Conservation (phyloP, 2,113 vertebrate species). For the Petromus typicus region DNA sequence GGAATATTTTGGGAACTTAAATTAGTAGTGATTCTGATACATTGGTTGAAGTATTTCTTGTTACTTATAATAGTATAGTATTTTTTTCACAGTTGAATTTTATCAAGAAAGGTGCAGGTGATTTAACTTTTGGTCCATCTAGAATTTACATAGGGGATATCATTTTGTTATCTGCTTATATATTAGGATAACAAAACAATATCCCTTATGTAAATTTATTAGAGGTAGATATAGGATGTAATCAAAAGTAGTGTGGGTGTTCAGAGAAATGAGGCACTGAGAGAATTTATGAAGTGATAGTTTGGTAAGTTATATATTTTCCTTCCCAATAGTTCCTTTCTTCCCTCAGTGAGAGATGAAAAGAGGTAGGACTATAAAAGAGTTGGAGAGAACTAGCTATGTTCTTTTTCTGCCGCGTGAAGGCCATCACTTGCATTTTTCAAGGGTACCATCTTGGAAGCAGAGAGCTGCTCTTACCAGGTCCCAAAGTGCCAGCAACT, state of each 20-base stretch:
- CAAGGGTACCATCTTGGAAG: neutral
- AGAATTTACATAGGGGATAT: neutral
- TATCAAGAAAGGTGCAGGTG: neutral
- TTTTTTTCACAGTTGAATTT: conserved; percentile 15
- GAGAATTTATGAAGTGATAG: conserved; percentile 11
- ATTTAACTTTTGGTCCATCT: too few relatives aligned
- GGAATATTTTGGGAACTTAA: conserved; percentile 55
- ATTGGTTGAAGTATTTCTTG: neutral
- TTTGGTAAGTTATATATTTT: neutral
- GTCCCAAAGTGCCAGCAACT: neutral
- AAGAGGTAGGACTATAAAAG: neutral
- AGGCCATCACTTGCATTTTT: neutral
- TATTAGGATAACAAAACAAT: too few relatives aligned
- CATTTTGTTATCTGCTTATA: neutral
- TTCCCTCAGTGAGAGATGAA: neutral
- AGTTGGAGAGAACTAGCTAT: neutral
- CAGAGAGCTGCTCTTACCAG: neutral
- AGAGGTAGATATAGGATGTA: neutral
- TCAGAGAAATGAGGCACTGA: neutral
- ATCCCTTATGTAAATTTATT: too few relatives aligned
- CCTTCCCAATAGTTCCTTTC: neutral
- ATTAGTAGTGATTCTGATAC: conserved; percentile 52
- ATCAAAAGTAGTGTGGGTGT: neutral
- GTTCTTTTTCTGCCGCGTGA: neutral
- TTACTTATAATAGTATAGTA: neutral